These are phyloP conservation scores for Conchocele bisecta DNA, from an alignment of 2,888 invertebrate genomes.

Conservation along the genomic window DNA sequence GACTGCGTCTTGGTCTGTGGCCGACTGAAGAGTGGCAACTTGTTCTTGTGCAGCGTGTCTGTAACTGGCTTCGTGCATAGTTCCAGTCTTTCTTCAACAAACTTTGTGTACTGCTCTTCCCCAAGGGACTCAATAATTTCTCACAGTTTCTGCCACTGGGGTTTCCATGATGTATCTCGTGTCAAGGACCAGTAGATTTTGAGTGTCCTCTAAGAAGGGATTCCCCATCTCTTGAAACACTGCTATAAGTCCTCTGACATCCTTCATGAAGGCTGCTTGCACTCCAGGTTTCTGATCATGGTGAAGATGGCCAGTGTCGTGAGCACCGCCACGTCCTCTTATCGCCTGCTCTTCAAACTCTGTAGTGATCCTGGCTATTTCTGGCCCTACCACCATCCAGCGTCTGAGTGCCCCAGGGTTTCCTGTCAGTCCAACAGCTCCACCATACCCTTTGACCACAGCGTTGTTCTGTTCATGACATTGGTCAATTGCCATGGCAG, in stretches of 20 bases:
- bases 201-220: slow-evolving; percentile 17
- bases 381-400: no score
- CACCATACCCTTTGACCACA: no score
- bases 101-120: background rate
- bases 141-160: background rate
- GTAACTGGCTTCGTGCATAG: background rate
- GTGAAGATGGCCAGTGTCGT: no score
- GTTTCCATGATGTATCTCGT: background rate
- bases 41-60: background rate
- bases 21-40: background rate
- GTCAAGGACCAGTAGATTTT: slow-evolving; percentile 6
- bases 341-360: no score
- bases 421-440: no score
- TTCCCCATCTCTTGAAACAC: slow-evolving; percentile 7
- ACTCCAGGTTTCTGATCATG: no score
- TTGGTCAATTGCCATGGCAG: no score
- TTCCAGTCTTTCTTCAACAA: background rate
- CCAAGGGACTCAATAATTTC: background rate
- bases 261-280: background rate
- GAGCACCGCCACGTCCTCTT: no score
- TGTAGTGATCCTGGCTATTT: no score
- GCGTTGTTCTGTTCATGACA: no score
- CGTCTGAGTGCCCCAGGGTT: no score
- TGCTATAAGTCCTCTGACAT: background rate
- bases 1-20: background rate